Evolutionary conservation across 2,888 invertebrate genomes (phyloP), one percentile per base, ranked within the genome.

Genomic region (Mactromeris polynyma): DNA sequence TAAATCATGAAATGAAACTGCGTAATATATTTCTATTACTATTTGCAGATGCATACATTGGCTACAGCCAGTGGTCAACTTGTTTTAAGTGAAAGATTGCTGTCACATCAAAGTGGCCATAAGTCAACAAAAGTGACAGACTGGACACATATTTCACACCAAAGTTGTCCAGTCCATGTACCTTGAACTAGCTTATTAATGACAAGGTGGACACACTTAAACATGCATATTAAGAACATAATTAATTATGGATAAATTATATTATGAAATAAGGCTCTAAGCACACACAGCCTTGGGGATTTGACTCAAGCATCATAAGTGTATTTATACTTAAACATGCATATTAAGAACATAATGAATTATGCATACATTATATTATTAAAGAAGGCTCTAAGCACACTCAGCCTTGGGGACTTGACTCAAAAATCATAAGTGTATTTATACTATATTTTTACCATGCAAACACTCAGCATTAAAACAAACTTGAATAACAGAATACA

Each of bases 81-180:
- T n/a, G 31, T 36, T 31, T 77, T 7, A 77, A 79, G 38, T 79
- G 79, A 42, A 73, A 26, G n/a, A 38, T 79, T n/a, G 38, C 40
- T 79, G 79, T 79, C 79, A 79, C 42, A 21, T 79, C 79, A 79
- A 79, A 40, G 46, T 79, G n/a, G 7, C 9, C 42, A 40, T 79
- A 46, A 42, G 79, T 79, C 40, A 26, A 79, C 11, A 40, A 7
- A 26, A 46, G 2, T 46, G 46, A 79, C 79, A 79, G 46, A 21
- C 21, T 40, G 79, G 79, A 42, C 79, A 79, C 2, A 11, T 2
- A 14, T 46, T 79, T 79, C 38, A 79, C 79, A 42, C 79, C n/a
- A 26, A 79, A 79, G 42, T n/a, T 79, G 79, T 26, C 42, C 79
- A 79, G 36, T 77, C 40, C 19, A 77, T 26, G 26, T 64, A 64